These are phyloP conservation scores for Silurus meridionalis DNA, from an alignment of 2,113 vertebrate genomes.

Conservation along the genomic window DNA sequence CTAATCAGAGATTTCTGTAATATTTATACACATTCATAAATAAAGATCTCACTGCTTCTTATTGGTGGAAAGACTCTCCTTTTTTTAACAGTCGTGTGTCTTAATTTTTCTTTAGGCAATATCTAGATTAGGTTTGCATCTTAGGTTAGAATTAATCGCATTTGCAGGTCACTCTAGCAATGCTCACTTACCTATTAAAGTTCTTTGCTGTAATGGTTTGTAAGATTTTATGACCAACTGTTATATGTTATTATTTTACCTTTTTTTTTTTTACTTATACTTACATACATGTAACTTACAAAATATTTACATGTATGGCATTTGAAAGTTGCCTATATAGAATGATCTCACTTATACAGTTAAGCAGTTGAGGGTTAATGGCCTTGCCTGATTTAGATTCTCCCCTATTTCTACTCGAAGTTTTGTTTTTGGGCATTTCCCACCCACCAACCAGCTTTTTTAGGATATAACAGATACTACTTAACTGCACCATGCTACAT, in stretches of 20 bases:
- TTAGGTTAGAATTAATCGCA: not conserved
- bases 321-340: no score
- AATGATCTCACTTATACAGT: no score
- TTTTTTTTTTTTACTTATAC: not conserved
- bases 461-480: not conserved
- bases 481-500: not conserved
- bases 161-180: not conserved
- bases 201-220: not conserved
- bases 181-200: not conserved
- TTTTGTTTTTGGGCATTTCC: no score
- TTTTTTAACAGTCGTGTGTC: not conserved
- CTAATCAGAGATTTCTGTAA: not conserved
- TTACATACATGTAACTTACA: not conserved
- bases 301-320: not conserved
- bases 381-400: not conserved
- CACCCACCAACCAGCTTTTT: not conserved
- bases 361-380: no score
- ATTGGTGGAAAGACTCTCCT: not conserved
- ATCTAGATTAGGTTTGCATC: not conserved
- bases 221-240: not conserved
- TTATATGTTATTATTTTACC: not conserved
- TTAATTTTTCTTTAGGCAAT: not conserved
- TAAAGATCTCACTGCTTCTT: not conserved
- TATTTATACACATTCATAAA: not conserved
- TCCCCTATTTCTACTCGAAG: not conserved